Conservation (phyloP, 2,113 vertebrate genomes). For the Zosterops lateralis region DNA sequence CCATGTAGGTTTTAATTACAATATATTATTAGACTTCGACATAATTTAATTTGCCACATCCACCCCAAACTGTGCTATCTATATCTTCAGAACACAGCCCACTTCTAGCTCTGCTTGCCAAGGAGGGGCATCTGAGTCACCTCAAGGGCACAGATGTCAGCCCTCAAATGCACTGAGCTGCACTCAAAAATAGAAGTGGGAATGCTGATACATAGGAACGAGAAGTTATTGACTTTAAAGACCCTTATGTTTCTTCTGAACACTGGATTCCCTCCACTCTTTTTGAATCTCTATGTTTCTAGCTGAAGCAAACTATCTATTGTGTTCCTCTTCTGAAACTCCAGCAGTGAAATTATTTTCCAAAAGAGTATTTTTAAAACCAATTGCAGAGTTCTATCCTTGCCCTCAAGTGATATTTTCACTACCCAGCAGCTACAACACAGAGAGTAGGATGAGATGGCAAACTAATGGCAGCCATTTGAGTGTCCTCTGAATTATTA, state of each 20-base stretch:
- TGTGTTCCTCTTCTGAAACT: background rate
- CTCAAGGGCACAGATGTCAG: background rate
- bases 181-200: background rate
- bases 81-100: background rate
- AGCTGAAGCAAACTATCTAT: background rate
- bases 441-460: background rate
- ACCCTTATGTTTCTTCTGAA: background rate
- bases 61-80: background rate
- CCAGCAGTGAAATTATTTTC: background rate
- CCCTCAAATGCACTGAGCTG: background rate
- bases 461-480: background rate
- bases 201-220: background rate
- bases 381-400: background rate
- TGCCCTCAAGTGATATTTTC: background rate
- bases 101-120: background rate
- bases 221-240: background rate
- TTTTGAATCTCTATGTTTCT: background rate
- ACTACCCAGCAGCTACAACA: background rate
- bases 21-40: background rate
- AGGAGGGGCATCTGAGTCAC: rapidly evolving
- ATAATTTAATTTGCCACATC: background rate
- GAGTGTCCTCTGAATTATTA: constrained; percentile 25
- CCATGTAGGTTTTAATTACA: background rate
- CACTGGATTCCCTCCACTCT: background rate
- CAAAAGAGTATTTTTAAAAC: background rate